Base-by-base conservation (phyloP, 1,140 invertebrate species). In the Oscheius sp. region DNA sequence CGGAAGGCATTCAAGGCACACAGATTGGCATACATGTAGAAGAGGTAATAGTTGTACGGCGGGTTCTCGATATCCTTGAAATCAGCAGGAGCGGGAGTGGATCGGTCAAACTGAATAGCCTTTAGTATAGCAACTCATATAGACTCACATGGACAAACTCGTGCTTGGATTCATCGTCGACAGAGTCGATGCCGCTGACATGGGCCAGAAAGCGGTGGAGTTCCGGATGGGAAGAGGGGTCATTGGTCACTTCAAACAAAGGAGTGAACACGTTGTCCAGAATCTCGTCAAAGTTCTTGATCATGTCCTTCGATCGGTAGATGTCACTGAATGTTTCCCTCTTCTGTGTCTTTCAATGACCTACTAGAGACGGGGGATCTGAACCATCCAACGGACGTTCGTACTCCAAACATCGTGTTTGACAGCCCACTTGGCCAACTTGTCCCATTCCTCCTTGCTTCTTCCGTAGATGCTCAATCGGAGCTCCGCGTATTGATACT, bases 141-240 rank as follows among this genome's bases (percentile, higher is more conserved):
- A 45, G 26, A 69, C 76, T 77, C 55, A 81, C 79, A 72, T 82
- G 73, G 35, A 85, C 79, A 61, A 95, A 93, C 86, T 99, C 96
- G 1, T 95, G 93, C 87, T 99, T 99, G 36, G 94, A 96, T 87
- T 99, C 97, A 85, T 99, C 97, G 84, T 99, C 97, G 2, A 99
- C 96, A 4, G 94, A 97, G 88, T 99, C 96, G 85, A 99, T 94
- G 10, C 95, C 96, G 71, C 77, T 76, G 85, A 92, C 91, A 86
- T 91, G 90, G 85, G 91, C 89, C 1, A 96, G 87, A 83, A 99
- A 99, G 78, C 90, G 90, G 87, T 97, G 93, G 28, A 99, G 86
- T 76, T 98, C 92, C 15, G 95, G 92, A 87, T 99, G 94, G 75
- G 89, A 89, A 68, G 89, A 90, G 0, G 97, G 94, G 84, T 95